Conservation (phyloP, 2,113 vertebrate species). For the Perccottus glenii region DNA sequence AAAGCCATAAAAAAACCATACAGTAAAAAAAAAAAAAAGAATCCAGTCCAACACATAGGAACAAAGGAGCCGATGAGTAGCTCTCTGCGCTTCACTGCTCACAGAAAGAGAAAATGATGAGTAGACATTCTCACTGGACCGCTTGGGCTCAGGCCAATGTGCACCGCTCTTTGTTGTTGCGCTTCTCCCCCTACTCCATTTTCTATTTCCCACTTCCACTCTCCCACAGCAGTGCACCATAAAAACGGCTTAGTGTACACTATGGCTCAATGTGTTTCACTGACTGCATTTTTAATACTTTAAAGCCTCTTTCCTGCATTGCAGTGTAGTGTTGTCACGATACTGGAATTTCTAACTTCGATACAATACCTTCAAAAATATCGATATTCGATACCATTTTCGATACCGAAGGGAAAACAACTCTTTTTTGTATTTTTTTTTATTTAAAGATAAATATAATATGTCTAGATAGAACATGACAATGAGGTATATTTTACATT, state of each 20-base stretch:
- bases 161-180: slow-evolving; percentile 19
- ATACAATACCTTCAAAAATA: too few relatives aligned
- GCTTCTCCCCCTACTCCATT: slow-evolving; percentile 9
- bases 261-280: slow-evolving; percentile 28
- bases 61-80: slow-evolving; percentile 27
- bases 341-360: too few relatives aligned
- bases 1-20: not conserved
- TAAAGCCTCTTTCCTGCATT: slow-evolving; percentile 19
- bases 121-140: slow-evolving; percentile 19
- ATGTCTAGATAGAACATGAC: too few relatives aligned
- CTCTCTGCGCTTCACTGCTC: slow-evolving; percentile 19
- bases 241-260: slow-evolving; percentile 16
- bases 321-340: too few relatives aligned
- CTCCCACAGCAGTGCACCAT: slow-evolving; percentile 29
- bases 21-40: not conserved
- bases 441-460: too few relatives aligned
- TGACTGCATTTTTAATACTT: slow-evolving; percentile 11
- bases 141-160: slow-evolving; percentile 44
- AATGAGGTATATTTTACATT: too few relatives aligned
- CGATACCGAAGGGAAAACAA: too few relatives aligned
- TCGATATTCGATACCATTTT: too few relatives aligned
- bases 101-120: slow-evolving; percentile 40
- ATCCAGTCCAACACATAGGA: slow-evolving; percentile 9
- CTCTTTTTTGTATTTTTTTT: too few relatives aligned
- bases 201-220: slow-evolving; percentile 13